phyloP scores from a whole-genome alignment of 1,140 invertebrate species.

The Cheumatopsyche charites region DNA sequence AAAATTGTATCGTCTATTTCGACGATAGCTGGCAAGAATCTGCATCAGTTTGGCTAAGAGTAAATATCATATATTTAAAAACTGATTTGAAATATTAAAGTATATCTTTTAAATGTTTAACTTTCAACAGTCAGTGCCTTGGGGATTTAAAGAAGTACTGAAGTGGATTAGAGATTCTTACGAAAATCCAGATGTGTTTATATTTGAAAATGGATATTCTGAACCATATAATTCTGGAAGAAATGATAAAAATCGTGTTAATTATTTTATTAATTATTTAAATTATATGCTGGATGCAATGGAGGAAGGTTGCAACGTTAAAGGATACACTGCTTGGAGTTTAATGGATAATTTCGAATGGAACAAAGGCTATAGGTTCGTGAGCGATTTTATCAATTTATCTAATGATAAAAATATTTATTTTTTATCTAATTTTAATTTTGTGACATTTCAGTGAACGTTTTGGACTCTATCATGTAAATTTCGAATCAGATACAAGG shows the following conservation, averaged over 20 bases:
- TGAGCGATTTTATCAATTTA: slow-evolving; percentile 3
- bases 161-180: slow-evolving; percentile 55
- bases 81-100: background rate
- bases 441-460: slow-evolving; percentile 39
- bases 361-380: slow-evolving; percentile 49
- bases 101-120: background rate
- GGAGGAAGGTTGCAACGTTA: slow-evolving; percentile 58
- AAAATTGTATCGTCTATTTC: slow-evolving; percentile 55
- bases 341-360: slow-evolving; percentile 70
- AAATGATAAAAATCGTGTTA: slow-evolving; percentile 60
- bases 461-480: slow-evolving; percentile 46
- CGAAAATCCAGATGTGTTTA: slow-evolving; percentile 62
- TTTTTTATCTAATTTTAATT: background rate
- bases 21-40: slow-evolving; percentile 59
- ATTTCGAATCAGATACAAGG: slow-evolving; percentile 40
- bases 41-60: slow-evolving; percentile 62
- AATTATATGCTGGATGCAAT: slow-evolving; percentile 48
- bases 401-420: background rate
- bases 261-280: slow-evolving; percentile 60
- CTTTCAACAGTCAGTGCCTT: slow-evolving; percentile 47
- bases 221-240: slow-evolving; percentile 60
- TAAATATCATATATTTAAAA: slow-evolving; percentile 44
- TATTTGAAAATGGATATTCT: slow-evolving; percentile 71
- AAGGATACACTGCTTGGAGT: slow-evolving; percentile 65
- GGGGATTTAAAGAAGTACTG: slow-evolving; percentile 51